These are phyloP conservation scores for Pteronura brasiliensis DNA, from an alignment of 2,113 vertebrate genomes.

Conservation along the genomic window DNA sequence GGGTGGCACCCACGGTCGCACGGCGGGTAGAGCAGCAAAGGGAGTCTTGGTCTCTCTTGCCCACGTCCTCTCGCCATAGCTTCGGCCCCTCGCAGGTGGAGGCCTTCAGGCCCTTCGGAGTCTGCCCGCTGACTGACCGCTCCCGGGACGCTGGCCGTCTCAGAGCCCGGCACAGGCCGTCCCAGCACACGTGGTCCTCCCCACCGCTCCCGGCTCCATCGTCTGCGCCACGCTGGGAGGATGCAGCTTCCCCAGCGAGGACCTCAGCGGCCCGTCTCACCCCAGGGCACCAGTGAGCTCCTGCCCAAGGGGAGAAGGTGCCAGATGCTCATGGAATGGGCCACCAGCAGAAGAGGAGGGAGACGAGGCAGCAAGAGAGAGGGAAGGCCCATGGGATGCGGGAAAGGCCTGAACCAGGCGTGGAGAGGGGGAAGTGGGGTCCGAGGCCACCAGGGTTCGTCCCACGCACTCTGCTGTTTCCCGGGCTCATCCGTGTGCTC, in stretches of 20 bases:
- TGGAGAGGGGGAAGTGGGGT: not conserved
- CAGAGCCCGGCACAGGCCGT: rapidly evolving
- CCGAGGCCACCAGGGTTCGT: rapidly evolving
- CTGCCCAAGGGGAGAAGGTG: not conserved
- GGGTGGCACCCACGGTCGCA: not conserved
- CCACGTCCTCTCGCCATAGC: not conserved
- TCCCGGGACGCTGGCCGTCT: not conserved
- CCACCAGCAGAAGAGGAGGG: no score
- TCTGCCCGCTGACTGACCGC: not conserved
- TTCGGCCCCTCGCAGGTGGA: not conserved
- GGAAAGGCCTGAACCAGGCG: not conserved
- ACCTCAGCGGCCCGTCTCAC: not conserved
- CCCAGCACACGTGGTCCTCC: no score
- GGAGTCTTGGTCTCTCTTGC: rapidly evolving
- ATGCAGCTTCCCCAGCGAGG: not conserved
- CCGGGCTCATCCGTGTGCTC: not conserved
- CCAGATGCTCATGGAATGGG: not conserved
- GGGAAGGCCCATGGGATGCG: not conserved
- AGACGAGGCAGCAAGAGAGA: rapidly evolving
- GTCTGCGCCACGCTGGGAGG: rapidly evolving
- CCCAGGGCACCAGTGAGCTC: rapidly evolving
- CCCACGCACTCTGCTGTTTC: rapidly evolving
- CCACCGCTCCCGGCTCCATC: rapidly evolving
- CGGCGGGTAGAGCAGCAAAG: not conserved
- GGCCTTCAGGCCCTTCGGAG: no score